A percentile compares a stretch with the other conserved stretches of the same genome.
Evolutionary conservation across 2,888 invertebrate species (phyloP).

Genomic region (Pheosia tremula): DNA sequence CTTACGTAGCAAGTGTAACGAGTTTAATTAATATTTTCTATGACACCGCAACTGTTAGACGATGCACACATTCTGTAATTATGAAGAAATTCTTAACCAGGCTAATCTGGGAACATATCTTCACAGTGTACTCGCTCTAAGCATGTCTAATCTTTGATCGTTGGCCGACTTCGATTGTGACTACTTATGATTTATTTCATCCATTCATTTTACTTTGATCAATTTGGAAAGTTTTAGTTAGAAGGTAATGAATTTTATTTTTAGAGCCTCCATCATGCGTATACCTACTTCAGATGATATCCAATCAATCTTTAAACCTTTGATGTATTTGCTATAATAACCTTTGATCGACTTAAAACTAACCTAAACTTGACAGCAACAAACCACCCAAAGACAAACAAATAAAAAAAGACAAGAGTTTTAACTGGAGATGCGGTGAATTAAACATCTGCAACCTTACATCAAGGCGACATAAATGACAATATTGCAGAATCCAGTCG

Average conservation of each 20-base stretch:
- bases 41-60: slow-evolving; percentile 42
- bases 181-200: slow-evolving; percentile 51
- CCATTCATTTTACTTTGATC: slow-evolving; percentile 49
- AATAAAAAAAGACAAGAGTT: slow-evolving; percentile 57
- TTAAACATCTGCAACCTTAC: slow-evolving; percentile 56
- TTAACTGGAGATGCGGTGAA: slow-evolving; percentile 51
- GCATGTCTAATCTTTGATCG: slow-evolving; percentile 57
- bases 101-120: slow-evolving; percentile 52
- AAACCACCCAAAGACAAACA: slow-evolving; percentile 52
- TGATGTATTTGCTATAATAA: slow-evolving; percentile 18
- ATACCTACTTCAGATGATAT: slow-evolving; percentile 32
- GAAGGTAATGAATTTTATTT: slow-evolving; percentile 48
- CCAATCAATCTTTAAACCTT: slow-evolving; percentile 15
- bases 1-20: slow-evolving; percentile 41
- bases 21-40: slow-evolving; percentile 44
- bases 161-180: slow-evolving; percentile 44
- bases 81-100: slow-evolving; percentile 46
- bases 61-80: slow-evolving; percentile 43
- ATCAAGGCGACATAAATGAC: slow-evolving; percentile 52
- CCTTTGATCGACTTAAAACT: slow-evolving; percentile 21
- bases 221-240: slow-evolving; percentile 56
- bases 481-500: slow-evolving; percentile 56
- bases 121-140: slow-evolving; percentile 44
- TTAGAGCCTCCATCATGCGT: slow-evolving; percentile 40
- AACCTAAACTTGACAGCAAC: slow-evolving; percentile 25